A percentile compares a stretch with the other conserved stretches of the same genome.
phyloP scores from a whole-genome alignment of 1,140 invertebrate genomes.

The Drosophila truncata region DNA sequence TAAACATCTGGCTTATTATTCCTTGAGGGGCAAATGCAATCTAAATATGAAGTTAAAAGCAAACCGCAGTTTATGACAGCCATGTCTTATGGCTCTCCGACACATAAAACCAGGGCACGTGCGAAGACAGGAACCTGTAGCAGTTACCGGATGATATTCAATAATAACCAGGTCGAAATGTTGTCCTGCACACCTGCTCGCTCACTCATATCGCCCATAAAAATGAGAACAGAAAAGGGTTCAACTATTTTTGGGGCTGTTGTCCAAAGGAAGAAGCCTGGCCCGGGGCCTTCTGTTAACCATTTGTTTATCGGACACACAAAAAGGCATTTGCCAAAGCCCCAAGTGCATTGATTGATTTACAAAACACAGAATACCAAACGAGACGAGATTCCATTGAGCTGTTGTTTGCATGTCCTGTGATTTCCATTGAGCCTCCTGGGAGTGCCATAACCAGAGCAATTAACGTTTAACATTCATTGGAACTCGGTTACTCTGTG shows the following conservation, averaged over 20 bases:
- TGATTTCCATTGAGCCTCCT: slow-evolving; percentile 24
- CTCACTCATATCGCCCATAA: slow-evolving; percentile 17
- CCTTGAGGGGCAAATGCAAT: slow-evolving; percentile 17
- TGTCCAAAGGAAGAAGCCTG: slow-evolving; percentile 8
- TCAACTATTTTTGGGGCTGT: slow-evolving; percentile 38
- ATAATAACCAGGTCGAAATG: slow-evolving; percentile 51
- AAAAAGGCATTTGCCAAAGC: slow-evolving; percentile 20
- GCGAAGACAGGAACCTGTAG: slow-evolving; percentile 11
- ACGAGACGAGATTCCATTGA: slow-evolving; percentile 15
- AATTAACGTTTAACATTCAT: slow-evolving; percentile 51
- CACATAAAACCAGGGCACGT: slow-evolving; percentile 57
- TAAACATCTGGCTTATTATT: slow-evolving; percentile 3
- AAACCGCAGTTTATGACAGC: slow-evolving; percentile 51
- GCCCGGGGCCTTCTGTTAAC: slow-evolving; percentile 45
- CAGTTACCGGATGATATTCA: slow-evolving; percentile 57
- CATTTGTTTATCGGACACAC: slow-evolving; percentile 40
- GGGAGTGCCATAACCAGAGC: slow-evolving; percentile 46
- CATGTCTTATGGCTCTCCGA: slow-evolving; percentile 11
- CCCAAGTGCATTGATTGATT: slow-evolving; percentile 68
- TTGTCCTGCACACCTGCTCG: slow-evolving; percentile 19
- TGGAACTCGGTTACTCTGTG: slow-evolving; percentile 20
- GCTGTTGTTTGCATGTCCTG: slow-evolving; percentile 41
- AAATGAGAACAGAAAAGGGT: slow-evolving; percentile 28
- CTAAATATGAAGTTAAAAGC: slow-evolving; percentile 36
- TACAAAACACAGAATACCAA: slow-evolving; percentile 8